Conservation (phyloP, 2,113 vertebrate genomes). For the Caretta caretta region DNA sequence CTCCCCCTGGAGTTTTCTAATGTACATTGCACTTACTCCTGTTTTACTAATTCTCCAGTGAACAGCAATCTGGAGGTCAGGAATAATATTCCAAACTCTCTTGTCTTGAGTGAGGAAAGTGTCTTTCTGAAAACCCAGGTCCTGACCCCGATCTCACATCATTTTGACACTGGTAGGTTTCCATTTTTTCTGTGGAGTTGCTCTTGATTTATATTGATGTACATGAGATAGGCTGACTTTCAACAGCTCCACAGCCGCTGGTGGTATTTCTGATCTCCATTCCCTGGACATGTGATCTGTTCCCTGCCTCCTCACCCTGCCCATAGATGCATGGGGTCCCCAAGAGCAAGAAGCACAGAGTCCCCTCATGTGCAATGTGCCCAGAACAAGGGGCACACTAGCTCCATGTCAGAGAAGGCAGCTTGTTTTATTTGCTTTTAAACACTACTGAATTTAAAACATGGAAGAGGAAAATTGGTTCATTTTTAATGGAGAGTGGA, state of each 20-base stretch:
- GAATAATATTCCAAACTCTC: not conserved
- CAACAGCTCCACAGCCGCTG: not conserved
- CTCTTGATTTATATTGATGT: not conserved
- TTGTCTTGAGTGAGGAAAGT: not conserved
- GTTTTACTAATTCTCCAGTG: not conserved
- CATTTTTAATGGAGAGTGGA: not conserved
- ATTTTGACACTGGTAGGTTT: not conserved
- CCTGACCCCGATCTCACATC: not conserved
- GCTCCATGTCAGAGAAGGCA: not conserved
- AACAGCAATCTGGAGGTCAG: not conserved
- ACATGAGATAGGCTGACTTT: not conserved
- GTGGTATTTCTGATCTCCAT: not conserved
- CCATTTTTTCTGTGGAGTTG: too few relatives aligned
- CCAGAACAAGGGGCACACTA: not conserved
- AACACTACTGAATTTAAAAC: not conserved
- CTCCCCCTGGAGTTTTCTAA: too few relatives aligned
- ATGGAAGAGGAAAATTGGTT: fast-evolving
- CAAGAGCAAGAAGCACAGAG: not conserved
- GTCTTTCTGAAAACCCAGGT: not conserved
- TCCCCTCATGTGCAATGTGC: not conserved
- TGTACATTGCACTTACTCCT: not conserved
- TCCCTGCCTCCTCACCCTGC: not conserved
- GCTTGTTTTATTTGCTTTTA: not conserved
- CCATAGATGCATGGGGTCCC: not conserved
- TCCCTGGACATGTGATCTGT: not conserved